These are phyloP conservation scores for Diprion similis DNA, from an alignment of 1,140 invertebrate genomes.

Conservation along the genomic window DNA sequence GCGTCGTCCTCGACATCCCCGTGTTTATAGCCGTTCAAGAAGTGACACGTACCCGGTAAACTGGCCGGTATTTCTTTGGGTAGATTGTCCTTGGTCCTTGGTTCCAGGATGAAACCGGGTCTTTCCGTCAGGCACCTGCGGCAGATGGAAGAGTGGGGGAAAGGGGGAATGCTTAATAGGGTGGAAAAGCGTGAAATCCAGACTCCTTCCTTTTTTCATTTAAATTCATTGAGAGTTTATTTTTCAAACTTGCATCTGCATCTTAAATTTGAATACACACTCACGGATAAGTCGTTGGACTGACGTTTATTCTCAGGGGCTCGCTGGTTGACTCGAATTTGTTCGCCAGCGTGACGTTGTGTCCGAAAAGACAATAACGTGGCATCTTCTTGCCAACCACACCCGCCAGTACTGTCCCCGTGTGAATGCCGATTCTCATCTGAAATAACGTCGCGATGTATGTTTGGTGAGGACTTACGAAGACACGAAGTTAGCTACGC, in stretches of 20 bases:
- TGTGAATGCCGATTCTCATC: conserved; percentile 95
- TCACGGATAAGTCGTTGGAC: conserved; percentile 91
- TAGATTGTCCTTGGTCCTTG: conserved; percentile 77
- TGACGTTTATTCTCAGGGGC: conserved; percentile 88
- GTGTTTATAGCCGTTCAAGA: conserved; percentile 82
- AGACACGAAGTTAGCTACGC: neutral
- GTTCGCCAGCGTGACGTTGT: conserved; percentile 93
- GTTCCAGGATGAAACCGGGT: conserved; percentile 79
- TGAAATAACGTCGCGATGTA: conserved; percentile 57
- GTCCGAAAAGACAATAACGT: conserved; percentile 89
- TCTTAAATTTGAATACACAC: conserved; percentile 45
- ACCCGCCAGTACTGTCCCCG: conserved; percentile 86
- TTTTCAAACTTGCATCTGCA: neutral
- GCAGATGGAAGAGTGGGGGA: too few relatives aligned
- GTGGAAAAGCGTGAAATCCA: neutral
- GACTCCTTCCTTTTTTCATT: neutral
- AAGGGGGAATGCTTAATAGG: neutral
- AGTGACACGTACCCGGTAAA: conserved; percentile 84
- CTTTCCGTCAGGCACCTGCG: conserved; percentile 76
- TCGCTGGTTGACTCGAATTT: conserved; percentile 95
- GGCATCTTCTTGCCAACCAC: conserved; percentile 93
- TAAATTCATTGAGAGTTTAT: neutral
- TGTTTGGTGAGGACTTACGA: too few relatives aligned
- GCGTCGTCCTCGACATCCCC: conserved; percentile 66
- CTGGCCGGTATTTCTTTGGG: conserved; percentile 85